Percentiles rank a stretch among this genome's conserved stretches.
Conservation (phyloP, 2,888 invertebrate species). For the Pheosia tremula region DNA sequence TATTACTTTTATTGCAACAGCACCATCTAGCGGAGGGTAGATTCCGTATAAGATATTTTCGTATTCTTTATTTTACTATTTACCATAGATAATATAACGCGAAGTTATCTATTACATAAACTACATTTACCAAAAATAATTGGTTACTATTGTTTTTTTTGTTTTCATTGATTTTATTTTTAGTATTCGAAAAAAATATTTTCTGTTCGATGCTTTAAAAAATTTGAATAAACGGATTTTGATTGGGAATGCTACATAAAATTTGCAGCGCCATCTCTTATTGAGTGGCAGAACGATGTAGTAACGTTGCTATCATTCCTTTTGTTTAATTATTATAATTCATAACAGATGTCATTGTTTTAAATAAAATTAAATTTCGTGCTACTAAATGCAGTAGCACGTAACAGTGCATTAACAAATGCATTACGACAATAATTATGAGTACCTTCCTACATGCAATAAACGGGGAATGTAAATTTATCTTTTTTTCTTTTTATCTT, state of each 20-base stretch:
- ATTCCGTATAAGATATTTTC: constrained; percentile 20
- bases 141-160: neutral
- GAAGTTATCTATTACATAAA: too few relatives aligned
- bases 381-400: too few relatives aligned
- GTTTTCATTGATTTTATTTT: neutral
- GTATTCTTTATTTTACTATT: neutral
- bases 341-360: constrained; percentile 10
- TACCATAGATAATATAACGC: too few relatives aligned
- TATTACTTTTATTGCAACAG: constrained; percentile 28
- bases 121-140: too few relatives aligned
- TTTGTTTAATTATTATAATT: neutral
- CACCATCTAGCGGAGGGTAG: constrained; percentile 67
- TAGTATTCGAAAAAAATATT: too few relatives aligned
- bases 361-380: neutral
- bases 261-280: constrained; percentile 55
- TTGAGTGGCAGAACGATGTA: constrained; percentile 49
- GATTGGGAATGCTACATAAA: neutral
- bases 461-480: too few relatives aligned
- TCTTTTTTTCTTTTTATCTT: too few relatives aligned
- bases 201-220: neutral
- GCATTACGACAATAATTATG: too few relatives aligned
- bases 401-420: too few relatives aligned
- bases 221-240: neutral
- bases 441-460: too few relatives aligned
- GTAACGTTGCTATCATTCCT: neutral